Conservation (phyloP, 1,140 invertebrate species). For the Streblospio benedicti region DNA sequence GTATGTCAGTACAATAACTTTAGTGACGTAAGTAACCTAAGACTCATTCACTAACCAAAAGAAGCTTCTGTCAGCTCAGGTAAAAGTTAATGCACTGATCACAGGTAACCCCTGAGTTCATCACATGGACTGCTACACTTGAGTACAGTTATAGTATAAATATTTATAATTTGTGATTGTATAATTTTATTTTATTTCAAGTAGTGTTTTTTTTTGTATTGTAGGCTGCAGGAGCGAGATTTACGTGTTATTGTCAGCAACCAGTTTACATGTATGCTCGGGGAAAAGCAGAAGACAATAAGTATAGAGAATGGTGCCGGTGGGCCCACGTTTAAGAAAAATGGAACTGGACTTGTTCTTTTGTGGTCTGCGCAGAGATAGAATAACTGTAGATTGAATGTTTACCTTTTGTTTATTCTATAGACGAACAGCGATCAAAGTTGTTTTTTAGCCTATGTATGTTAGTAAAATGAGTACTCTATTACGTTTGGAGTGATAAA, state of each 20-base stretch:
- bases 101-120: neutral
- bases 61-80: no score
- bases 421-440: no score
- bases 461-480: no score
- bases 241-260: constrained; percentile 59
- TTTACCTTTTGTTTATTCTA: no score
- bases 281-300: constrained; percentile 60
- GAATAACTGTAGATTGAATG: no score
- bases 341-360: constrained; percentile 37
- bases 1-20: no score
- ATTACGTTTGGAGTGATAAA: no score
- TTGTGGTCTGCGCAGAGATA: constrained; percentile 43
- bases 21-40: no score
- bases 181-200: constrained; percentile 2
- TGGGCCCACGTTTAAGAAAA: constrained; percentile 56
- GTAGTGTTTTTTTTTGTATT: constrained; percentile 31
- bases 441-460: no score
- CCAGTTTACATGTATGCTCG: constrained; percentile 61
- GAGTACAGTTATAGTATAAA: neutral
- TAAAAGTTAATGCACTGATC: neutral
- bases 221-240: constrained; percentile 55
- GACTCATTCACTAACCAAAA: no score
- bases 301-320: constrained; percentile 56
- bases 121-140: neutral
- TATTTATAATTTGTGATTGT: constrained; percentile 9